Percentiles rank a stretch among this genome's conserved stretches.
These are phyloP conservation scores for Mythimna loreyi DNA, from an alignment of 2,888 invertebrate genomes.

Conservation along the genomic window DNA sequence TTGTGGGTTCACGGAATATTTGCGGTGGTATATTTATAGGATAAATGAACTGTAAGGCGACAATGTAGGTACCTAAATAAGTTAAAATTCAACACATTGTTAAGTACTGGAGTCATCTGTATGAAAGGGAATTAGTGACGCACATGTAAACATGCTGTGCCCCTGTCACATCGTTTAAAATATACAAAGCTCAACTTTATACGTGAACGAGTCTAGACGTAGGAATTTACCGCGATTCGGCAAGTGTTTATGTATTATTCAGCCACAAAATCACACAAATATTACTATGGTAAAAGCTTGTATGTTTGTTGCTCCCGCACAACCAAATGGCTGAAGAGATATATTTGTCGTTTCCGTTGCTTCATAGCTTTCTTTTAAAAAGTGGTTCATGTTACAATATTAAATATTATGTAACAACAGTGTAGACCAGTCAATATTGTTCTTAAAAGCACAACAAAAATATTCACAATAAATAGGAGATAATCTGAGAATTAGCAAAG, in stretches of 20 bases:
- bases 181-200: not conserved
- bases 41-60: not conserved
- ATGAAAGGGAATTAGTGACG: slow-evolving; percentile 9
- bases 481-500: too few species aligned
- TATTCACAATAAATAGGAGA: too few species aligned
- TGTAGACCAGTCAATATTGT: too few species aligned
- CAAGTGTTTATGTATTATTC: not conserved
- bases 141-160: slow-evolving; percentile 18
- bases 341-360: too few species aligned
- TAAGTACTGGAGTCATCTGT: slow-evolving; percentile 2
- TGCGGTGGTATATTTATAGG: not conserved
- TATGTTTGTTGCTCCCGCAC: too few species aligned
- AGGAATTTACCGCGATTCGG: not conserved
- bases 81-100: not conserved
- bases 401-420: too few species aligned
- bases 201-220: slow-evolving; percentile 7
- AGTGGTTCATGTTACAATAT: too few species aligned
- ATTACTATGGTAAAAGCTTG: too few species aligned
- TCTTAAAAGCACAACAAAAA: too few species aligned
- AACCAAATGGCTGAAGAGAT: too few species aligned
- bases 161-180: slow-evolving; percentile 22
- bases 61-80: not conserved
- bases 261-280: not conserved
- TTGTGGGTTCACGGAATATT: slow-evolving; percentile 1
- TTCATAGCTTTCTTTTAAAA: too few species aligned